Evolutionary conservation across 2,888 invertebrate species (phyloP).

Genomic region (Cryptocephalus moraei): DNA sequence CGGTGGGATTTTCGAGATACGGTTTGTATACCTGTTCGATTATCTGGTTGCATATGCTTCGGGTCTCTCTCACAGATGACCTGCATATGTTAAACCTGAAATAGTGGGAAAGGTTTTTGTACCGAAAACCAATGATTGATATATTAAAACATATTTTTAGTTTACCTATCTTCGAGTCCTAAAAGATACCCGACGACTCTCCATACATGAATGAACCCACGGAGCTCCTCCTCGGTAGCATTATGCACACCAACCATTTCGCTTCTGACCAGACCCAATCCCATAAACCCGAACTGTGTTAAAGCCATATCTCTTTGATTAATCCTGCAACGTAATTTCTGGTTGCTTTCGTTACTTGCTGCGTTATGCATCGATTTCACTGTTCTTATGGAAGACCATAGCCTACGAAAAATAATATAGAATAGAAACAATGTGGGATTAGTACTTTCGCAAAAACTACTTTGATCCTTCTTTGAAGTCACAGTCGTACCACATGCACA

Average conservation of each 20-base stretch:
- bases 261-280: slow-evolving; percentile 55
- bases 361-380: slow-evolving; percentile 59
- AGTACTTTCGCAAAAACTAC: slow-evolving; percentile 30
- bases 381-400: slow-evolving; percentile 57
- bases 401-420: slow-evolving; percentile 34
- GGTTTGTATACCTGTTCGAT: slow-evolving; percentile 52
- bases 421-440: neutral
- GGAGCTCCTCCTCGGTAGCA: slow-evolving; percentile 51
- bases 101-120: slow-evolving; percentile 1
- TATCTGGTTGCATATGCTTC: slow-evolving; percentile 46
- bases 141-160: neutral
- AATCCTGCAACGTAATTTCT: slow-evolving; percentile 44
- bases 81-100: slow-evolving; percentile 62
- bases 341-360: slow-evolving; percentile 39
- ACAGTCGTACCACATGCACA: slow-evolving; percentile 65
- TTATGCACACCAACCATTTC: slow-evolving; percentile 56
- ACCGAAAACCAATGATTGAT: neutral
- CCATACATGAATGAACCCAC: slow-evolving; percentile 75
- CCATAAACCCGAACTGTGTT: slow-evolving; percentile 83
- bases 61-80: slow-evolving; percentile 51
- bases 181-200: slow-evolving; percentile 67
- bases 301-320: slow-evolving; percentile 77
- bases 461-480: slow-evolving; percentile 51
- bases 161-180: slow-evolving; percentile 68
- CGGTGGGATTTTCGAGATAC: slow-evolving; percentile 45